Evolutionary conservation across 2,797 vertebrate genomes (phyloP), one percentile per base, ranked within the genome.

Genomic region (Micropoecilia bifurca): DNA sequence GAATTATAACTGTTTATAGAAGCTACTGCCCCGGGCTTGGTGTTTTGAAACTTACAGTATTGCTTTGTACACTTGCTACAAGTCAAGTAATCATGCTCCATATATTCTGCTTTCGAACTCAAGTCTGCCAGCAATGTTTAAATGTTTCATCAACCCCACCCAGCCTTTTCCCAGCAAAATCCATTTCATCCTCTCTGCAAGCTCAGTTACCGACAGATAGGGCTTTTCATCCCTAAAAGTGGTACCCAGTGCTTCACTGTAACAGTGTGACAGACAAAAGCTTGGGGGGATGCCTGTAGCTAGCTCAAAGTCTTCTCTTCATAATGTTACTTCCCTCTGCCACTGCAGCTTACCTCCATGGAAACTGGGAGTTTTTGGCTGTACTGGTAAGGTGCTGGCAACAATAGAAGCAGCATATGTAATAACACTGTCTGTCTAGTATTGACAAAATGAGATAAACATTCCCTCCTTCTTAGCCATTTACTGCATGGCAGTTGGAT

Each of bases 201-300:
- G 91, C 86, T 91, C 89, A 20, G 87, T 93, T 88, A 87, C 90
- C 89, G 89, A 90, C 87, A 86, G 53, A 88, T 74, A 88, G 85
- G 90, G 87, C 81, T 87, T 85, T 90, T 91, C 86, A 88, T 89
- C 84, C 90, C 86, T 89, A 79, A 82, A 89, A 91, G 91, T 91
- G 89, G 85, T 84, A 87, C 82, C 87, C 83, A 76, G 83, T 59
- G 79, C 87, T 87, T 87, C 80, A 80, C 77, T 74, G 81, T 83
- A 89, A 83, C 90, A 87, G 86, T 79, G 68, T 93, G 90, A 92
- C 88, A 93, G 90, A 93, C 89, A 92, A 90, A 91, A 87, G 92
- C 93, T 94, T 86, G 80, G 87, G 92, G 95, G 89, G 80, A 85
- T 57, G 94, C 94, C 92, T 48, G 30, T 87, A 90, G 93, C 91